Base-by-base conservation (phyloP, 92 coral and sea anemone genomes). In the Galaxea fascicularis region DNA sequence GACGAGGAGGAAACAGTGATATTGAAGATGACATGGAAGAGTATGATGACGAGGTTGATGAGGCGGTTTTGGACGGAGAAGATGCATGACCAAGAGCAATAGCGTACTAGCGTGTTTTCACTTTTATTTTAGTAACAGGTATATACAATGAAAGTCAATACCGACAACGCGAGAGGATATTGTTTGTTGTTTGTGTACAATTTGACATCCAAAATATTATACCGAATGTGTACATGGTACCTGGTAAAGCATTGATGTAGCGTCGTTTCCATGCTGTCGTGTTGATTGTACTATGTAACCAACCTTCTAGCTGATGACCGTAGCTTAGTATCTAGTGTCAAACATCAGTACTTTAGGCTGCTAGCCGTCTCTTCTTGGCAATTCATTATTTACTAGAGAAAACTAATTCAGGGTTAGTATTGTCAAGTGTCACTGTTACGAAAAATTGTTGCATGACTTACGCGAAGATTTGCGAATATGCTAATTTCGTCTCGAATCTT, bases 1-100 rank as follows among this genome's bases (percentile, higher is more conserved):
- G 68, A 72, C 45, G 85, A 77, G 68, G 65, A 49, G 25, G 59
- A 41, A 73, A 45, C 59, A 56, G 25, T 73, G 78, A 41, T 31
- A 73, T 73, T 73, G 79, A 74, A 74, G 79, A 74, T 49, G 79
- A 74, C 79, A 74, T 47, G 63, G 78, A 73, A 73, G 78, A 73
- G 30, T 41, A 73, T 45, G 58, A 45, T 73, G 59, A 41, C 59
- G 78, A 73, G 58, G 65, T 20, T 74, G 79, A 47, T 74, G 79
- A 74, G 64, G 64, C 45, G 27, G 65, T 74, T 47, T 45, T 74
- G 63, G 13, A 74, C 63, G 15, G 78, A 25, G 78, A 73, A 73
- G 78, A 73, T 73, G 78, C 78, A 73, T 73, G 78, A 73, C 78
- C 59, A 73, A 73, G 78, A 73, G 78, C 78, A 73, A 73, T 21